Conservation (phyloP, 2,113 vertebrate species). For the Corvus hawaiiensis region DNA sequence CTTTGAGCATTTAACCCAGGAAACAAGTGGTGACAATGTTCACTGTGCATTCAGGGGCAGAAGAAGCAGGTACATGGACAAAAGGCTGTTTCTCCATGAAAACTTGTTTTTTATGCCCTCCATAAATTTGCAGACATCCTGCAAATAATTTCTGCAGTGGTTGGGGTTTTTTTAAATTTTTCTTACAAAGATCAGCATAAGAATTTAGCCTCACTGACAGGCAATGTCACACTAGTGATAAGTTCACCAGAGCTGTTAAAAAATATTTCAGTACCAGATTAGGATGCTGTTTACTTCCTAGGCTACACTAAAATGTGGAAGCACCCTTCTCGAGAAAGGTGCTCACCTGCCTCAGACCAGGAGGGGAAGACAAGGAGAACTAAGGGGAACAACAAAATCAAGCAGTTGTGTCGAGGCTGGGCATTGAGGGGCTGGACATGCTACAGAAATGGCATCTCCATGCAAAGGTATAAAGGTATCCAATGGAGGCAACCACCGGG, state of each 20-base stretch:
- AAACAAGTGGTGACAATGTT: background rate
- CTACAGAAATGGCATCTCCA: background rate
- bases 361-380: background rate
- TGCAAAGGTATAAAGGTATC: background rate
- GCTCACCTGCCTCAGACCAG: background rate
- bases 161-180: accelerated
- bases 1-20: background rate
- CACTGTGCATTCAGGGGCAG: background rate
- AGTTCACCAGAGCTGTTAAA: background rate
- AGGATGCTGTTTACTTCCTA: background rate
- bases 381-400: background rate
- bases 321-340: background rate
- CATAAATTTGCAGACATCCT: background rate
- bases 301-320: background rate
- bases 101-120: background rate
- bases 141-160: background rate
- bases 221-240: background rate
- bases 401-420: background rate
- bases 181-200: background rate
- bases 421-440: background rate
- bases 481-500: background rate
- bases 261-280: background rate
- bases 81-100: background rate
- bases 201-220: background rate
- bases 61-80: background rate